phyloP scores from a whole-genome alignment of 2,888 invertebrate genomes.

The Sesia apiformis region DNA sequence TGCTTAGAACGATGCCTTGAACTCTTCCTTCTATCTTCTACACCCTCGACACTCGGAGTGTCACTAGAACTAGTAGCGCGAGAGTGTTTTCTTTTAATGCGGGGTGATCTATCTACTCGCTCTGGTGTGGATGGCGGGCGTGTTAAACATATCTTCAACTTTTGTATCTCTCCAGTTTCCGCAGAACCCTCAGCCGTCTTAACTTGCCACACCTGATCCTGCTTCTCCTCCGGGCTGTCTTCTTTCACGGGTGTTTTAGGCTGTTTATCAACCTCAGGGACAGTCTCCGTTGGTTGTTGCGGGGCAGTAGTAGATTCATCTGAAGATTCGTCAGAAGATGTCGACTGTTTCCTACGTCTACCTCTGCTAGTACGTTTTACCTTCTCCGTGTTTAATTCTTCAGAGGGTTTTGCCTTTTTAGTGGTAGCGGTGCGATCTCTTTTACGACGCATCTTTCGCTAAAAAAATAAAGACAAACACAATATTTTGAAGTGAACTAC shows the following conservation, averaged over 20 bases:
- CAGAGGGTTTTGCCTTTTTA: slow-evolving; percentile 79
- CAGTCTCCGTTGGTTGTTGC: slow-evolving; percentile 23
- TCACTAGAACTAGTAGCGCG: slow-evolving; percentile 67
- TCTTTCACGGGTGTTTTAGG: slow-evolving; percentile 43
- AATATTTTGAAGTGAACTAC: no score
- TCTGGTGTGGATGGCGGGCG: slow-evolving; percentile 73
- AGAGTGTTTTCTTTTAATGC: slow-evolving; percentile 66
- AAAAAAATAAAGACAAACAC: background rate
- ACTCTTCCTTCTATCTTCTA: slow-evolving; percentile 59
- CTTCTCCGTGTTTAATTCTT: slow-evolving; percentile 70
- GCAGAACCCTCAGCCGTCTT: slow-evolving; percentile 61
- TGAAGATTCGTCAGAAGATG: slow-evolving; percentile 70
- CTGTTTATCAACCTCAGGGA: slow-evolving; percentile 31
- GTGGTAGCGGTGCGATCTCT: slow-evolving; percentile 77
- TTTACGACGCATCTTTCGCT: slow-evolving; percentile 80
- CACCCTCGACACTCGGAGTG: slow-evolving; percentile 52
- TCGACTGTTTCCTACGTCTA: slow-evolving; percentile 71
- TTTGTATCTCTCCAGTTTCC: slow-evolving; percentile 75
- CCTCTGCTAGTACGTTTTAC: slow-evolving; percentile 66
- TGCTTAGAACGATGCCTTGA: slow-evolving; percentile 47
- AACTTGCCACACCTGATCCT: slow-evolving; percentile 70
- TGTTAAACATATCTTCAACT: slow-evolving; percentile 77
- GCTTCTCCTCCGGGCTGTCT: slow-evolving; percentile 45
- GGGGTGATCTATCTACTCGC: slow-evolving; percentile 62
- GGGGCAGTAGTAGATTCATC: slow-evolving; percentile 46